Percentiles rank a stretch among this genome's conserved stretches.
Evolutionary conservation across 2,113 vertebrate genomes (phyloP).

Genomic region (Ifrita kowaldi): DNA sequence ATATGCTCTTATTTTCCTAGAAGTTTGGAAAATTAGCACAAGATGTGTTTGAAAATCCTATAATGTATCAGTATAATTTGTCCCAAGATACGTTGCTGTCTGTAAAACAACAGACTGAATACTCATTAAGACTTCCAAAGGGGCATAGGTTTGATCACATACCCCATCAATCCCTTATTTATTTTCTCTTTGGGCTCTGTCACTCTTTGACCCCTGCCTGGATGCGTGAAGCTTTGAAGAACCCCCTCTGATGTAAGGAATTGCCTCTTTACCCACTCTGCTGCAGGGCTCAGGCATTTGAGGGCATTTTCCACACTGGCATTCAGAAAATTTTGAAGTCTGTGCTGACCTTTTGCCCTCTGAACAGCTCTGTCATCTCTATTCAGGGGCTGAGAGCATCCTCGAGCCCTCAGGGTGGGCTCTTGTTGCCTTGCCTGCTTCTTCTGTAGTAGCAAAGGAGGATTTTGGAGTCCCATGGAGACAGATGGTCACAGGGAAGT

Average conservation of each 20-base stretch:
- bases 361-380: neutral
- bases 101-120: neutral
- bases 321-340: neutral
- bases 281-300: neutral
- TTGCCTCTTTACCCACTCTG: neutral
- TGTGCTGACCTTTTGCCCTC: neutral
- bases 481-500: neutral
- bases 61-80: neutral
- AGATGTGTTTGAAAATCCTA: neutral
- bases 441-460: neutral
- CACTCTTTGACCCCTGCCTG: neutral
- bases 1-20: neutral
- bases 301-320: neutral
- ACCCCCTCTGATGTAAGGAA: neutral
- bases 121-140: neutral
- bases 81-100: neutral
- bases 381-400: neutral
- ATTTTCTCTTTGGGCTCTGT: neutral
- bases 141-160: neutral
- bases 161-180: neutral
- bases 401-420: neutral
- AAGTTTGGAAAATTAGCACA: neutral
- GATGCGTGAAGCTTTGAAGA: rapidly evolving
- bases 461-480: neutral
- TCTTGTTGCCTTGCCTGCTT: neutral